phyloP scores from a whole-genome alignment of 2,797 vertebrate species.

The Sebastes cheni region DNA sequence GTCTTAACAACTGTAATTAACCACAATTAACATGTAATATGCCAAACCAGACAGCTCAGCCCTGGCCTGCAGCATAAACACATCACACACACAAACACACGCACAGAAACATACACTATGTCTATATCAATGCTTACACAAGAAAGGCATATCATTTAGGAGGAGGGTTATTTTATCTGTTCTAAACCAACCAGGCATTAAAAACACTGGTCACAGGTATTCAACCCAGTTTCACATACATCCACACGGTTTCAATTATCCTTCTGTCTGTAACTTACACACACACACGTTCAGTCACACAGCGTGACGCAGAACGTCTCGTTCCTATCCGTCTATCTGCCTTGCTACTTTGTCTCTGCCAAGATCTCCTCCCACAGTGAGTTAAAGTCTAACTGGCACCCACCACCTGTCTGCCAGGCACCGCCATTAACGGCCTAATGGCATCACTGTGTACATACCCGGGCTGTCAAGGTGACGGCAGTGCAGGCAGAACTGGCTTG shows the following conservation, averaged over 20 bases:
- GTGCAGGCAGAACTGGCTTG: conserved; percentile 24
- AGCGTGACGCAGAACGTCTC: conserved; percentile 23
- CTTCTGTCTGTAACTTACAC: no score
- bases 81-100: neutral
- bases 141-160: neutral
- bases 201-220: neutral
- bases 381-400: conserved; percentile 20
- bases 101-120: neutral
- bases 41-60: conserved; percentile 43
- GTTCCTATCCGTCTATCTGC: conserved; percentile 36
- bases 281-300: neutral
- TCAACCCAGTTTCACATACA: neutral
- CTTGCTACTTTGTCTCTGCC: conserved; percentile 16
- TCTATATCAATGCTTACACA: neutral
- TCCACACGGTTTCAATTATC: neutral
- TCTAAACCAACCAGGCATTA: neutral
- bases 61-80: conserved; percentile 49
- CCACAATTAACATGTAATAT: conserved; percentile 41
- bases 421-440: conserved; percentile 29
- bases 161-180: neutral
- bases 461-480: conserved; percentile 30
- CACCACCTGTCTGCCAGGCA: conserved; percentile 21
- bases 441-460: conserved; percentile 14
- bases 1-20: conserved; percentile 31
- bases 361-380: conserved; percentile 20